A percentile compares a stretch with the other conserved stretches of the same genome.
Conservation (phyloP, 2,113 vertebrate genomes). For the Catagonus wagneri region DNA sequence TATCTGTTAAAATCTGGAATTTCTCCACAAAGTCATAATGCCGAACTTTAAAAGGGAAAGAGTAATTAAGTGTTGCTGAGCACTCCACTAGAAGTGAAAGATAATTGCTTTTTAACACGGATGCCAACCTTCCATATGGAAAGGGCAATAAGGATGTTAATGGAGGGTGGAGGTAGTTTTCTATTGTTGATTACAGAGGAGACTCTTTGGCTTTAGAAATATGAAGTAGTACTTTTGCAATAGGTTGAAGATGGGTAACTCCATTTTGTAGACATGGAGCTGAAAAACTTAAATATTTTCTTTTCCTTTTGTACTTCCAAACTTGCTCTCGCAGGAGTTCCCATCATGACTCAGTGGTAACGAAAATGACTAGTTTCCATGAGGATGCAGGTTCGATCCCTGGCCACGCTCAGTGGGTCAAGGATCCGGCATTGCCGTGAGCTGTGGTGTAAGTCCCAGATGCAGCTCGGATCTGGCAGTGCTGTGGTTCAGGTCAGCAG, state of each 20-base stretch:
- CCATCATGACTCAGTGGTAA: no score
- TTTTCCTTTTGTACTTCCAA: no score
- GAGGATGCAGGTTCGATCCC: no score
- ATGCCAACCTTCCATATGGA: conserved; percentile 67
- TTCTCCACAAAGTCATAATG: conserved; percentile 74
- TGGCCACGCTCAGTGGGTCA: no score
- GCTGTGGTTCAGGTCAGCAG: no score
- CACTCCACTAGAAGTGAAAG: conserved; percentile 67
- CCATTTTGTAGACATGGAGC: neutral
- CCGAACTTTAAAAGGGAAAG: conserved; percentile 74
- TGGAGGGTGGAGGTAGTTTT: conserved; percentile 11
- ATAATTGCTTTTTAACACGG: conserved; percentile 66
- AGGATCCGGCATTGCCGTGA: no score
- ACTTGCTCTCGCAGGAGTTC: no score
- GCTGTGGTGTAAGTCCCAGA: no score
- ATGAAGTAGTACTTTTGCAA: conserved; percentile 69
- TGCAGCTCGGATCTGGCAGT: no score
- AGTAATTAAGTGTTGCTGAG: conserved; percentile 64
- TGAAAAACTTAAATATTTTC: no score
- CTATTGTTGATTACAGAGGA: conserved; percentile 57
- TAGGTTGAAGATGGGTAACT: conserved; percentile 59
- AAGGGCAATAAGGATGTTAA: conserved; percentile 67
- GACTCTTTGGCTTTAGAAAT: conserved; percentile 69
- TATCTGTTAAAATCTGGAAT: conserved; percentile 73
- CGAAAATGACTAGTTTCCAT: no score